A percentile compares a stretch with the other conserved stretches of the same genome.
These are phyloP conservation scores for Actenoides hombroni DNA, from an alignment of 2,113 vertebrate genomes.

Conservation along the genomic window DNA sequence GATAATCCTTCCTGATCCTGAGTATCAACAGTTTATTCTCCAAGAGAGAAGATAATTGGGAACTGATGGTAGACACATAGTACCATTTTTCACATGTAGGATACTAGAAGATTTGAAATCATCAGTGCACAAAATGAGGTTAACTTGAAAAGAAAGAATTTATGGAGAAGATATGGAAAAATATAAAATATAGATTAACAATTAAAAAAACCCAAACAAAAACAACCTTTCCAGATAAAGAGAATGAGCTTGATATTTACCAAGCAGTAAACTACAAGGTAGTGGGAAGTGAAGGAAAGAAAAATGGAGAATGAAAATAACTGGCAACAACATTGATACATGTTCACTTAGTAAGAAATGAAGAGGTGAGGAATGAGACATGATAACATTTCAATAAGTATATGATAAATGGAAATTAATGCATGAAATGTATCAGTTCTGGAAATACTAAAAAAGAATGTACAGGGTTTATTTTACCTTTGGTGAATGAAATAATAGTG, in stretches of 20 bases:
- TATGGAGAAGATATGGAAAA: neutral
- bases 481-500: neutral
- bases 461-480: neutral
- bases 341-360: neutral
- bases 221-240: neutral
- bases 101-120: neutral
- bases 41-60: neutral
- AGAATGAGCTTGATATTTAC: neutral
- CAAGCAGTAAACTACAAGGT: neutral
- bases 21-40: neutral
- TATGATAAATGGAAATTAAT: neutral
- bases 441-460: neutral
- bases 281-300: neutral
- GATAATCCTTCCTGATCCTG: neutral
- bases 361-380: neutral
- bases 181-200: neutral
- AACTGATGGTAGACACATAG: neutral
- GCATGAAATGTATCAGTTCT: neutral
- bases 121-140: neutral
- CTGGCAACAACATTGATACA: accelerated
- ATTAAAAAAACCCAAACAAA: neutral
- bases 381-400: neutral
- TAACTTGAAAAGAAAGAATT: neutral
- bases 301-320: neutral
- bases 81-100: neutral